Base-by-base conservation (phyloP, 23 tunicate genomes). In the Halocynthia roretzi region DNA sequence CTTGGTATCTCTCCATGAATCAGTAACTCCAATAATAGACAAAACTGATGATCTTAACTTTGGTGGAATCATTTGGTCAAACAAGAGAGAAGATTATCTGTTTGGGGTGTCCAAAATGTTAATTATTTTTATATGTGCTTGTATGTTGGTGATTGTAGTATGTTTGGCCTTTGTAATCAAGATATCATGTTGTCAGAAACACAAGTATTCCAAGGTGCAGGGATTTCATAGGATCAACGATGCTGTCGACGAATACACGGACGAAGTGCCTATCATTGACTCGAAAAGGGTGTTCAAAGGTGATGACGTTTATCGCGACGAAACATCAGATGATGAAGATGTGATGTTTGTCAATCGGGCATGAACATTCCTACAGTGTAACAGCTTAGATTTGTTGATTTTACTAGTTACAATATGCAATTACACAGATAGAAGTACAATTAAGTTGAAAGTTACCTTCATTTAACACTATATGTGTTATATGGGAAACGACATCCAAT, bases 41-140 rank as follows among this genome's bases (percentile, higher is more conserved):
- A 53, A 10, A 8, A 74, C 23, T 31, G 17, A 12, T 19, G 64
- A 74, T 17, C 12, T 74, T 12, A 74, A 54, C 62, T 2, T 74
- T 74, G 78, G 78, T 21, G 78, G 78, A 62, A 54, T 74, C 50
- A 53, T 74, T 6, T 74, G 78, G 78, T 74, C 78, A 54, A 54
- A 53, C 56, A 74, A 74, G 56, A 50, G 56, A n/a, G 60, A 50
- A 8, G 62, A 18, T 54, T 53, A 74, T 54, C 18, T 74, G 14
- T 74, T 74, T 64, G 78, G 78, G 23, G 31, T 74, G 31, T 54
- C 78, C 40, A 74, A 74, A 48, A n/a, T 74, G 40, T 64, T 74
- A 2, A 74, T 74, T 21, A 56, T 74, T 54, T 54, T 64, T 56
- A 64, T 74, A 21, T 53, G 78, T 8, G 62, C 56, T 10, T 62